Conservation (phyloP, 1,140 invertebrate genomes). For the Leptopilina boulardi region DNA sequence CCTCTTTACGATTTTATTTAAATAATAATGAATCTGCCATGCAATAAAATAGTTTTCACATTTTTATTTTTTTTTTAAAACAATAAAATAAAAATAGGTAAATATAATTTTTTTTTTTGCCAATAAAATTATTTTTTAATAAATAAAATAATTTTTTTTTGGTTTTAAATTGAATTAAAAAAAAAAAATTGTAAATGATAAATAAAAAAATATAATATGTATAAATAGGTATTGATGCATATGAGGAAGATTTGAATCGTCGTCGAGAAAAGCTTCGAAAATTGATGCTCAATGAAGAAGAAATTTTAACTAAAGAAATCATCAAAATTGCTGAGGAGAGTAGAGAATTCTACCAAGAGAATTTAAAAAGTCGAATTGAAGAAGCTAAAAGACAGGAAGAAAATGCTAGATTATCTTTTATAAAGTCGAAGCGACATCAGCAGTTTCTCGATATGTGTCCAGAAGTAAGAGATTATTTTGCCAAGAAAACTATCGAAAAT, state of each 20-base stretch:
- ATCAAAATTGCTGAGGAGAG: constrained; percentile 46
- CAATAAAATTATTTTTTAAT: no score
- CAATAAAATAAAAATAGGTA: no score
- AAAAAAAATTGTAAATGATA: not conserved
- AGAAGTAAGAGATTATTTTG: constrained; percentile 49
- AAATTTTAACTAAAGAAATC: constrained; percentile 49
- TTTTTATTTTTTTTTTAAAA: no score
- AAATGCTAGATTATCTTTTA: constrained; percentile 52
- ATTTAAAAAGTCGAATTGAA: constrained; percentile 46
- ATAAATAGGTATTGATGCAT: constrained; percentile 48
- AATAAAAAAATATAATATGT: not conserved
- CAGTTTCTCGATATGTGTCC: constrained; percentile 58
- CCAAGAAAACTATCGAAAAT: constrained; percentile 52
- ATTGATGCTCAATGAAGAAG: constrained; percentile 53
- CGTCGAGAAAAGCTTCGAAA: constrained; percentile 53
- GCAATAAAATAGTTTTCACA: no score
- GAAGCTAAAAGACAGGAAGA: constrained; percentile 48
- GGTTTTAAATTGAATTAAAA: no score
- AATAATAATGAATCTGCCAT: no score
- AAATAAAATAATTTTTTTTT: no score
- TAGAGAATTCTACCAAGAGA: constrained; percentile 43
- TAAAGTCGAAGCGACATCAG: constrained; percentile 61
- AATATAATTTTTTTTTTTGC: no score
- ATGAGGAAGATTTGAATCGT: constrained; percentile 50
- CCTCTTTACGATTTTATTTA: not conserved